Percentiles rank a stretch among this genome's conserved stretches.
Evolutionary conservation across 2,888 invertebrate species (phyloP).

Genomic region (Synanthedon vespiformis): DNA sequence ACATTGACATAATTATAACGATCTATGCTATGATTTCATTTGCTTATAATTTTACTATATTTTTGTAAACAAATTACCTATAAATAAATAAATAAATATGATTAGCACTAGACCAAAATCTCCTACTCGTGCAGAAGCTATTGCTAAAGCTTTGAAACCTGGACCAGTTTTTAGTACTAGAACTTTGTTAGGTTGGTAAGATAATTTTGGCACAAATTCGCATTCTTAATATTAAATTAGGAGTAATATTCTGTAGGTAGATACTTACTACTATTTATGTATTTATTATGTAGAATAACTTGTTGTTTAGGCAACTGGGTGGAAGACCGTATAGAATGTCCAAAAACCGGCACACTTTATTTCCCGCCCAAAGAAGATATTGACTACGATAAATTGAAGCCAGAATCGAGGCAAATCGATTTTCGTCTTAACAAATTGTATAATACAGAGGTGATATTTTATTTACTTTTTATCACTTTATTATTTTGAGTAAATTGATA

Average conservation of each 20-base stretch:
- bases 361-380: conserved; percentile 44
- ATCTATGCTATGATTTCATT: too few relatives aligned
- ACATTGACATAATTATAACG: too few relatives aligned
- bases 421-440: conserved; percentile 47
- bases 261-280: too few relatives aligned
- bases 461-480: too few relatives aligned
- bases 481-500: too few relatives aligned
- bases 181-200: conserved; percentile 16
- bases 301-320: conserved; percentile 51
- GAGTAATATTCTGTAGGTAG: too few relatives aligned
- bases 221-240: too few relatives aligned
- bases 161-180: conserved; percentile 29
- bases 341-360: conserved; percentile 38
- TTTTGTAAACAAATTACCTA: not conserved
- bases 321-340: conserved; percentile 52
- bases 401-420: conserved; percentile 41
- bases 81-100: conserved; percentile 7
- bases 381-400: conserved; percentile 36
- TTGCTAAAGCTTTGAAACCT: conserved; percentile 29
- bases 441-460: conserved; percentile 30
- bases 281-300: not conserved
- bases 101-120: conserved; percentile 40
- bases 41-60: not conserved
- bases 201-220: too few relatives aligned
- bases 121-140: conserved; percentile 41